Conservation (phyloP, 1,140 invertebrate genomes). For the Acromyrmex charruanus region DNA sequence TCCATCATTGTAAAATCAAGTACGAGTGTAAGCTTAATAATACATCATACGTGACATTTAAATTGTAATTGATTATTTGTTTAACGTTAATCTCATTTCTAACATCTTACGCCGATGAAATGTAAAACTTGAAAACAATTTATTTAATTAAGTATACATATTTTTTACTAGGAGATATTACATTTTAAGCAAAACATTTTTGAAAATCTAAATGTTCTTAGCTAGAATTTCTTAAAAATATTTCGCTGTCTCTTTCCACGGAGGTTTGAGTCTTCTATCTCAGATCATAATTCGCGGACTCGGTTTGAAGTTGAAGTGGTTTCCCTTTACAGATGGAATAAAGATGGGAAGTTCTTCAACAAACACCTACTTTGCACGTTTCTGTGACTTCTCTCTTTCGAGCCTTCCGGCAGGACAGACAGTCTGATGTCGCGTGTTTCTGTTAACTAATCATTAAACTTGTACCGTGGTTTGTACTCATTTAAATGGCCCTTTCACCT, state of each 20-base stretch:
- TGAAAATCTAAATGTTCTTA: constrained; percentile 34
- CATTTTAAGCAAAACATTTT: background rate
- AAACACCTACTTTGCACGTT: constrained; percentile 77
- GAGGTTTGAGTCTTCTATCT: constrained; percentile 54
- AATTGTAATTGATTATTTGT: background rate
- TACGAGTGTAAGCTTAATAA: background rate
- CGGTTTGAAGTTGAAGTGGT: constrained; percentile 65
- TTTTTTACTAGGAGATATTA: background rate
- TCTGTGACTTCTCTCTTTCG: constrained; percentile 78
- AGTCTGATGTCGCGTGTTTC: constrained; percentile 77
- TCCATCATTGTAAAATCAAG: constrained; percentile 13
- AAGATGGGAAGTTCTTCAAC: constrained; percentile 80
- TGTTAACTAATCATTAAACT: constrained; percentile 81
- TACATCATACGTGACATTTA: background rate
- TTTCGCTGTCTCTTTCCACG: constrained; percentile 38
- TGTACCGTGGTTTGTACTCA: constrained; percentile 71
- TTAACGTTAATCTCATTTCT: background rate
- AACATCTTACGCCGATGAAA: background rate
- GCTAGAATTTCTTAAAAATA: constrained; percentile 61
- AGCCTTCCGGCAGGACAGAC: constrained; percentile 68
- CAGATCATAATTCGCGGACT: constrained; percentile 71
- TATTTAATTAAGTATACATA: background rate
- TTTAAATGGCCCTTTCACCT: constrained; percentile 57
- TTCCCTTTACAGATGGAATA: constrained; percentile 83
- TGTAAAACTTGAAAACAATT: background rate